Evolutionary conservation across 2,797 vertebrate genomes (phyloP).

Genomic region (Sandelia bainsii): DNA sequence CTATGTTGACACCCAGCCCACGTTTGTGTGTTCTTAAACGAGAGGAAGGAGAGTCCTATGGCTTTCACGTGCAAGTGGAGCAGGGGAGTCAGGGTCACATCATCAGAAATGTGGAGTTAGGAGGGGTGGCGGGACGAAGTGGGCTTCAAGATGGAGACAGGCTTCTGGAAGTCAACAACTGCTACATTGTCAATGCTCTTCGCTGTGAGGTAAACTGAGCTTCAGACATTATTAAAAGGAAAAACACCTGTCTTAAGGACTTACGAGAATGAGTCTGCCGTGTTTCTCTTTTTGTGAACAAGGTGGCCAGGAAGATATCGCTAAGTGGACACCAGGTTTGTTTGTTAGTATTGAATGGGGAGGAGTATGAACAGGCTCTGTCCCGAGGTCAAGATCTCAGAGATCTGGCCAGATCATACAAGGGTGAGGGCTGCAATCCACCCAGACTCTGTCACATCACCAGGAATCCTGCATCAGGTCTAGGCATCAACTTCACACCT

Average conservation of each 20-base stretch:
- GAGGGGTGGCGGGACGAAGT: slow-evolving; percentile 85
- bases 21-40: slow-evolving; percentile 89
- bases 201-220: slow-evolving; percentile 71
- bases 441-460: slow-evolving; percentile 89
- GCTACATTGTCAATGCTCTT: slow-evolving; percentile 83
- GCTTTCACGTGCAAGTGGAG: slow-evolving; percentile 78
- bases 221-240: background rate
- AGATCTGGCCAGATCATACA: slow-evolving; percentile 49
- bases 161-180: slow-evolving; percentile 91
- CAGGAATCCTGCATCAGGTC: slow-evolving; percentile 80
- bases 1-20: slow-evolving; percentile 37
- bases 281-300: slow-evolving; percentile 31
- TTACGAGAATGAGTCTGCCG: background rate
- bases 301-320: slow-evolving; percentile 91
- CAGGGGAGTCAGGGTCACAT: slow-evolving; percentile 74
- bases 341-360: slow-evolving; percentile 84
- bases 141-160: slow-evolving; percentile 90
- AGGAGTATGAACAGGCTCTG: slow-evolving; percentile 78
- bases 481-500: slow-evolving; percentile 88
- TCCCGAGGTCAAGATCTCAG: slow-evolving; percentile 72
- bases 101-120: slow-evolving; percentile 83
- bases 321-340: slow-evolving; percentile 88
- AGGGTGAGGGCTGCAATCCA: slow-evolving; percentile 70
- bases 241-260: background rate
- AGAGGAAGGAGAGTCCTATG: slow-evolving; percentile 72